Conservation (phyloP, 2,113 vertebrate genomes). For the Macrotis lagotis region DNA sequence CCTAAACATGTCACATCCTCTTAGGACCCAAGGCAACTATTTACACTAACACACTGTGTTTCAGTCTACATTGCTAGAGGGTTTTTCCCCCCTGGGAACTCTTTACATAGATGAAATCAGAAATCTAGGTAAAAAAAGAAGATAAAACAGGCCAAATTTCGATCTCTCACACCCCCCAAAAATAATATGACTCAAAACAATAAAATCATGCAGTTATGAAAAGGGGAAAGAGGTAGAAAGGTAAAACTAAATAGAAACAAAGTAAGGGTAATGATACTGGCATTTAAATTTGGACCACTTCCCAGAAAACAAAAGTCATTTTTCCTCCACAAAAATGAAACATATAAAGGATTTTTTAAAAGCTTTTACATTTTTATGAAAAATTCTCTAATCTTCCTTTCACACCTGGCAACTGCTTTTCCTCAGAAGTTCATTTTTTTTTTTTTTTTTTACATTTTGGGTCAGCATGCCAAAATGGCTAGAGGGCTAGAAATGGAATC, state of each 20-base stretch:
- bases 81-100: not conserved
- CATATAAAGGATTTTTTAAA: not conserved
- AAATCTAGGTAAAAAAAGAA: not conserved
- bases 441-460: not conserved
- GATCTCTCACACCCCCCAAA: not conserved
- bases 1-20: not conserved
- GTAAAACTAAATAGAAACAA: not conserved
- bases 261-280: not conserved
- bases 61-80: not conserved
- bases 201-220: too few species aligned
- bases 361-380: not conserved
- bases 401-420: not conserved
- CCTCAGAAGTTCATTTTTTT: conserved; percentile 8
- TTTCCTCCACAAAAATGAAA: conserved; percentile 5
- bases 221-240: too few species aligned
- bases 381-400: conserved; percentile 25
- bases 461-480: not conserved
- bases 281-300: not conserved
- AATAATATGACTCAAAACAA: not conserved
- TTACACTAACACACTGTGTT: not conserved
- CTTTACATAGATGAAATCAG: not conserved
- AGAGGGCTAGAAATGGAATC: not conserved
- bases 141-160: not conserved
- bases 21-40: not conserved
- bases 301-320: not conserved